Base-by-base conservation (phyloP, 2,797 vertebrate species). In the Pseudomugil gertrudae region DNA sequence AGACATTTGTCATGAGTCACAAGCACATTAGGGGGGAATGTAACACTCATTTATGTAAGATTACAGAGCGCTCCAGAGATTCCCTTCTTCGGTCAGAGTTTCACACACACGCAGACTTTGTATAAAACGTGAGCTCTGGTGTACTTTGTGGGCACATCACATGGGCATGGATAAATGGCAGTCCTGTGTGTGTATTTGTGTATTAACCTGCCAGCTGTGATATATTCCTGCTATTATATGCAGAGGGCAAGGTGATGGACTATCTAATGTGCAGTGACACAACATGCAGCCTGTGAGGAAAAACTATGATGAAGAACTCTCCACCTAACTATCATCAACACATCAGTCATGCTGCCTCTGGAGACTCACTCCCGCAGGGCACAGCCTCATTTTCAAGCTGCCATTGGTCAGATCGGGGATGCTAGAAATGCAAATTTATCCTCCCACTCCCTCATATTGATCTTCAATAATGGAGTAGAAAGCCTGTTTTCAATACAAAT, bases 391-490 rank as follows among this genome's bases (percentile, higher is more conserved):
- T 23, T 54, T 17, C 32, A 17, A 66, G 58, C 66, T 53, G 54
- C 27, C n/a, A 53, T 38, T 74, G 81, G 75, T 64, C 65, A 50
- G 24, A n/a, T 1, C 15, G 5, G 10, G 21, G 26, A 45, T 55
- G 55, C 59, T 81, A 63, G 76, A 57, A 76, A 74, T 84, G 71
- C 69, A 68, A 29, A 60, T 66, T 68, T 64, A 48, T 66, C 75
- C 78, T 81, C 61, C 69, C 35, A 29, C 30, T 26, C 7, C 23
- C 21, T 40, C 33, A 27, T 74, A 90, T 90, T 83, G 90, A 92
- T 90, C 73, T 85, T 79, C 85, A 80, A 74, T 83, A 88, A 88
- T 89, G 78, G 57, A 67, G 63, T 30, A 71, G 78, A 73, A 88
- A 87, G 70, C 50, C 77, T 58, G 51, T 87, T 81, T 80, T 67